Evolutionary conservation across 2,113 vertebrate genomes (phyloP).

Genomic region (Atlantisia rogersi): DNA sequence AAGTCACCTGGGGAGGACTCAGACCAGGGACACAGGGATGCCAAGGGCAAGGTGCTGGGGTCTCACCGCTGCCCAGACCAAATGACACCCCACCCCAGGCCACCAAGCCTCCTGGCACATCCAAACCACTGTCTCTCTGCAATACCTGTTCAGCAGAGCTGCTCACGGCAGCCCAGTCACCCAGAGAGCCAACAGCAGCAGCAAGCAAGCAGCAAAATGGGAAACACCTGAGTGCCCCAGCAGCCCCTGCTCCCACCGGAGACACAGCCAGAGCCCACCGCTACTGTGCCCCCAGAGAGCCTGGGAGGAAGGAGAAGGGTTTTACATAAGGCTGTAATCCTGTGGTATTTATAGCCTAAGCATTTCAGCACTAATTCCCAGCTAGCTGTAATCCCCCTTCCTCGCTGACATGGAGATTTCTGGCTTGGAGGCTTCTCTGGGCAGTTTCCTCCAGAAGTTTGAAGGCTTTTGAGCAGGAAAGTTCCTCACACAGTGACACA

Average conservation of each 20-base stretch:
- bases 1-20: not conserved
- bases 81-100: too few relatives aligned
- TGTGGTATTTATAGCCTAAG: slow-evolving; percentile 3
- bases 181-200: accelerated
- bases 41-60: not conserved
- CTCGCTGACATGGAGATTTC: slow-evolving; percentile 59
- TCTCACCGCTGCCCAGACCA: not conserved
- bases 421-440: not conserved
- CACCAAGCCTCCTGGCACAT: too few relatives aligned
- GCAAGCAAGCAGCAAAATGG: accelerated
- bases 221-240: accelerated
- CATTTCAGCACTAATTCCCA: slow-evolving; percentile 47
- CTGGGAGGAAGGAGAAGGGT: not conserved
- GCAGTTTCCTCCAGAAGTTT: slow-evolving; percentile 42
- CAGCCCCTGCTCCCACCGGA: accelerated
- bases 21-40: not conserved
- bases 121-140: too few relatives aligned
- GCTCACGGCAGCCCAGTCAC: accelerated
- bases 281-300: not conserved
- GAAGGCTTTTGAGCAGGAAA: slow-evolving; percentile 48
- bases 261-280: accelerated
- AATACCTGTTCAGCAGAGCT: not conserved
- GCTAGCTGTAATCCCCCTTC: slow-evolving; percentile 60
- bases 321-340: slow-evolving; percentile 27
- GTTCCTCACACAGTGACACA: slow-evolving; percentile 40